phyloP scores from a whole-genome alignment of 2,113 vertebrate genomes.

The Heterotilapia buettikoferi region DNA sequence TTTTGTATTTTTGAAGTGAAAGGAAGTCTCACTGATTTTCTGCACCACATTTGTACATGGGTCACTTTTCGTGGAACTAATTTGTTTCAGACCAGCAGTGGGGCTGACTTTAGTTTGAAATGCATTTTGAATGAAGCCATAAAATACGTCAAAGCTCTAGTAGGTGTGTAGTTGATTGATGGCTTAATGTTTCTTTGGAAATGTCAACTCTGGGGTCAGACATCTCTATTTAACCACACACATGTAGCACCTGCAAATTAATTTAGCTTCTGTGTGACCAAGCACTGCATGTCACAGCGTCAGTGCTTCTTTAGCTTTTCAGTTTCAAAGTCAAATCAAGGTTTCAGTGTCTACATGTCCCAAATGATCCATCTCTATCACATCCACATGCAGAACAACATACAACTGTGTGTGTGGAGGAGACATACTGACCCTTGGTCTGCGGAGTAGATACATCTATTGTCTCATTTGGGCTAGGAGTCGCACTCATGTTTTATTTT shows the following conservation, averaged over 20 bases:
- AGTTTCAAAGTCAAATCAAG: neutral
- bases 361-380: neutral
- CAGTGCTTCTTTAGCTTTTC: neutral
- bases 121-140: neutral
- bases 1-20: neutral
- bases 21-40: neutral
- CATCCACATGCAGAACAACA: neutral
- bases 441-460: neutral
- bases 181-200: neutral
- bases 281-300: neutral
- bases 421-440: neutral
- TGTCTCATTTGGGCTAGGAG: neutral
- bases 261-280: neutral
- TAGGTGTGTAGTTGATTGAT: neutral
- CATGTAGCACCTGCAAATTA: neutral
- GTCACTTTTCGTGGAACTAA: neutral
- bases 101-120: neutral
- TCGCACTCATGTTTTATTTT: neutral
- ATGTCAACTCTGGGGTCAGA: neutral
- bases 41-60: neutral
- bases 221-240: neutral
- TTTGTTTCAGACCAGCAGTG: neutral
- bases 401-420: neutral
- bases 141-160: neutral
- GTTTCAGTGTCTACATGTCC: neutral